phyloP scores from a whole-genome alignment of 2,113 vertebrate species.

The Plecturocebus donacophilus region DNA sequence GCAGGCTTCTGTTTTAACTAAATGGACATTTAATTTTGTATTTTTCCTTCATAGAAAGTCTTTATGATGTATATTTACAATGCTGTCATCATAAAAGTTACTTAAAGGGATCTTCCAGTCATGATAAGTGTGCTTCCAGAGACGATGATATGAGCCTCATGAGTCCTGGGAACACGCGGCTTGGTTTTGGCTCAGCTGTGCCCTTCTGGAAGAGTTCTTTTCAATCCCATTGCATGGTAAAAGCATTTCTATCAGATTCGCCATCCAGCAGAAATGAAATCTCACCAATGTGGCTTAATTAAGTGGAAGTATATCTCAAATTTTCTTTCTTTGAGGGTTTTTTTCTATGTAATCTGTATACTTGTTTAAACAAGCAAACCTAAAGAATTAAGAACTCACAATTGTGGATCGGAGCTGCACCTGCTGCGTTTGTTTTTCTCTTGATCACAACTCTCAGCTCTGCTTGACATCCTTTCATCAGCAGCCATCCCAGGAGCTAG shows the following conservation, averaged over 20 bases:
- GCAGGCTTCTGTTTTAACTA: conserved; percentile 60
- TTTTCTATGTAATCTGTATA: background rate
- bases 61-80: conserved; percentile 48
- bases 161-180: background rate
- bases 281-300: background rate
- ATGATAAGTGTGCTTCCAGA: background rate
- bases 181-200: background rate
- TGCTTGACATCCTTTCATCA: background rate
- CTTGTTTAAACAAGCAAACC: background rate
- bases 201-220: background rate
- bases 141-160: fast-evolving
- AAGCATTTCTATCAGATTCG: background rate
- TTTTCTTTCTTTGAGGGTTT: background rate
- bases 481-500: background rate
- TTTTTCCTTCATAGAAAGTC: conserved; percentile 37
- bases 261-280: background rate
- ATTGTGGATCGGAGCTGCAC: background rate
- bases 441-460: background rate
- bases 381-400: background rate
- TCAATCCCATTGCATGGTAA: background rate
- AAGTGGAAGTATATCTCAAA: background rate
- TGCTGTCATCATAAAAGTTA: conserved; percentile 54
- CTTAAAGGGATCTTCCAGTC: background rate
- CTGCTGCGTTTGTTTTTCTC: background rate
- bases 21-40: conserved; percentile 60